Evolutionary conservation across 2,113 vertebrate species (phyloP), one percentile per base, ranked within the genome.

Genomic region (Antennarius striatus): DNA sequence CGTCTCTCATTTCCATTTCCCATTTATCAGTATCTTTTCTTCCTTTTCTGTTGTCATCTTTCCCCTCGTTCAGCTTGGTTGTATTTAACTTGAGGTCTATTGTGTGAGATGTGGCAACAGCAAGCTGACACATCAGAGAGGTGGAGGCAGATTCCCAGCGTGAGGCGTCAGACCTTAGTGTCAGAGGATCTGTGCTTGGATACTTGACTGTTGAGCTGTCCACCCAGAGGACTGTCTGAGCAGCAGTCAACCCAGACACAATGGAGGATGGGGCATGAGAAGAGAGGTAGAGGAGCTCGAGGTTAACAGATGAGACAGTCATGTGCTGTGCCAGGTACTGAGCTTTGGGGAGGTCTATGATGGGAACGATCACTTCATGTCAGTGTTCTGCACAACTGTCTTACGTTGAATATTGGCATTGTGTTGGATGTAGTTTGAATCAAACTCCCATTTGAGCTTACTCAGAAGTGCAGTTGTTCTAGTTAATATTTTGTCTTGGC

Each of bases 261-360:
- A 63, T 68, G 67, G 62, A 64, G 45, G 60, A 63, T 50, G 56
- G 43, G 49, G 51, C 68, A 73, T 57, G 70, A 63, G 58, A 13
- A 63, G 42, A 32, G 56, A 63, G 40, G 54, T 43, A 14, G 49
- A 63, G 13, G 53, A 36, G 6, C 57, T 68, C 47, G 36, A 75
- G 83, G 79, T 71, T 73, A 85, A 77, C 81, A 77, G 79, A 81
- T 78, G 75, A 87, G 59, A 75, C 73, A 84, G 48, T 70, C 71
- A 32, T 85, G 83, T 71, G 56, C 12, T 58, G 53, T 75, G 71
- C 72, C 56, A 46, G 22, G 22, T 22, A 22, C 22, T 22, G 22
- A 22, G 22, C 22, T 22, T 2, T 69, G 56, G 62, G 42, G 63
- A 42, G 43, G 71, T 81, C 75, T n/a, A 14, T 82, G 79, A 83